Evolutionary conservation across 2,113 vertebrate species (phyloP).

Genomic region (Candoia aspera): DNA sequence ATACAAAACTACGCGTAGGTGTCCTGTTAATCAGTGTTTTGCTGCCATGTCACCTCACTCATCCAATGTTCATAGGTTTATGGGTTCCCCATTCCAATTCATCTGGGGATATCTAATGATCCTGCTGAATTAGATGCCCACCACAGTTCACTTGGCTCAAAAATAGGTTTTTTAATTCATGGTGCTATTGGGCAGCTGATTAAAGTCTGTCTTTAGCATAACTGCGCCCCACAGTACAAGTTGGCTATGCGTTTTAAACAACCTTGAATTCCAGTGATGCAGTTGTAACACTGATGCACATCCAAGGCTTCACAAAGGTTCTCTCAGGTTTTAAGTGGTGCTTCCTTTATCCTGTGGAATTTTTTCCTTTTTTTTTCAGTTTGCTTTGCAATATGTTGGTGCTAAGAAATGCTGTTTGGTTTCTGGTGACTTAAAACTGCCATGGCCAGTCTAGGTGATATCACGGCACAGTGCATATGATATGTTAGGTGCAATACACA

Average conservation of each 20-base stretch:
- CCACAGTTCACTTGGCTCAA: neutral
- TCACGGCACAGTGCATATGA: neutral
- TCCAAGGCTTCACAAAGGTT: slow-evolving; percentile 23
- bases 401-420: slow-evolving; percentile 35
- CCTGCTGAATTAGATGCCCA: neutral
- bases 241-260: slow-evolving; percentile 56
- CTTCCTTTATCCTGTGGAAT: slow-evolving; percentile 29
- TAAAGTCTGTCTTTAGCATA: neutral
- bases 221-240: neutral
- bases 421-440: slow-evolving; percentile 18
- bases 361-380: no score
- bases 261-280: slow-evolving; percentile 39
- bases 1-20: neutral
- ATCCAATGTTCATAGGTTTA: neutral
- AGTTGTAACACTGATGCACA: neutral
- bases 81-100: slow-evolving; percentile 6
- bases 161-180: slow-evolving; percentile 1
- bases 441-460: slow-evolving; percentile 32
- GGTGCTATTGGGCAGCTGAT: slow-evolving; percentile 58
- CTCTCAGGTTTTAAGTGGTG: slow-evolving; percentile 37
- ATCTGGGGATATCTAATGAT: slow-evolving; percentile 1
- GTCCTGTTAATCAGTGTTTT: slow-evolving; percentile 32
- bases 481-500: neutral
- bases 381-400: slow-evolving; percentile 38
- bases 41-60: neutral